These are phyloP conservation scores for Ernsta delagoae DNA, from an alignment of 2,888 invertebrate genomes.

Conservation along the genomic window DNA sequence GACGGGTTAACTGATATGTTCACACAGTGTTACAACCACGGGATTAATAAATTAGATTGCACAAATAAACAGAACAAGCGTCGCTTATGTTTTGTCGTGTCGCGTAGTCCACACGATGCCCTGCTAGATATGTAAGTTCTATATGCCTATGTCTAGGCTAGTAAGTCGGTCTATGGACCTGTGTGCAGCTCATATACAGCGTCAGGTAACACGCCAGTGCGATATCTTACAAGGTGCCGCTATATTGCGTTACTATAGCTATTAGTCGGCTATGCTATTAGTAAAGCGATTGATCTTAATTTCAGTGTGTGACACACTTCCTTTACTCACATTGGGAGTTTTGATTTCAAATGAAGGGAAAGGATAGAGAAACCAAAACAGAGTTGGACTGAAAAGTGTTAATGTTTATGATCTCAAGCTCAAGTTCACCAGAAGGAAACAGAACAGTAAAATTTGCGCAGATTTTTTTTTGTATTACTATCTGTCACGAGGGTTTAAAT, in stretches of 20 bases:
- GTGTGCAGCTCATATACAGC: conserved; percentile 59
- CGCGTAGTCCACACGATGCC: conserved; percentile 48
- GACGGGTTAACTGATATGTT: conserved; percentile 42
- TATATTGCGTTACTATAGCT: conserved; percentile 46
- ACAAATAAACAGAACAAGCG: conserved; percentile 62
- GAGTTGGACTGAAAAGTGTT: background rate
- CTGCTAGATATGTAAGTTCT: conserved; percentile 39
- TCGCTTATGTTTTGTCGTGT: conserved; percentile 46
- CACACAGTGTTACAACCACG: conserved; percentile 28
- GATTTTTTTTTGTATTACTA: too few relatives aligned
- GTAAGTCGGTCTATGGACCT: background rate
- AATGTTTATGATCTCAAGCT: too few relatives aligned
- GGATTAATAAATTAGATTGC: conserved; percentile 41
- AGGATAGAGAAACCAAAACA: background rate
- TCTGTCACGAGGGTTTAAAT: too few relatives aligned
- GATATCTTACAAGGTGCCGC: conserved; percentile 48
- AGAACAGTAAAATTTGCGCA: background rate
- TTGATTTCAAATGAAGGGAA: background rate
- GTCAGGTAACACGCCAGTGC: conserved; percentile 40
- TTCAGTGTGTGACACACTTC: conserved; percentile 27
- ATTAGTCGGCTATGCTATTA: conserved; percentile 44
- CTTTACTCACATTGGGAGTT: background rate
- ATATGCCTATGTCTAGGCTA: conserved; percentile 4
- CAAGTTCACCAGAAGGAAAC: background rate
- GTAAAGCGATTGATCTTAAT: conserved; percentile 30